phyloP scores from a whole-genome alignment of 2,797 vertebrate species.

The Neostethus bicornis region DNA sequence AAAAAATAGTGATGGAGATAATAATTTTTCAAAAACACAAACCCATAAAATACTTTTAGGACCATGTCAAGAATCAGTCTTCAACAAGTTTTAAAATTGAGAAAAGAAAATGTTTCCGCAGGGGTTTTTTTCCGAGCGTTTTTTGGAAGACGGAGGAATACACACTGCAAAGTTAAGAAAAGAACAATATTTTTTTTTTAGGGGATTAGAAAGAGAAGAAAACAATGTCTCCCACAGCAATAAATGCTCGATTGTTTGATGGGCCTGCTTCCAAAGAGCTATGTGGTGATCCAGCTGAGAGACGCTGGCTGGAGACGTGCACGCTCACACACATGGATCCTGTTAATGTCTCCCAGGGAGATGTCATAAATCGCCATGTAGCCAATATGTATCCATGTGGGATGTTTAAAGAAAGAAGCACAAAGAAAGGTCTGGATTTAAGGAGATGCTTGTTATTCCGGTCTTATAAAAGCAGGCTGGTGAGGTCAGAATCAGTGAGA shows the following conservation, averaged over 20 bases:
- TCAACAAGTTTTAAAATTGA: neutral
- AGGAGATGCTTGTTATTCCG: constrained; percentile 33
- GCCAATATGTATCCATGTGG: constrained; percentile 36
- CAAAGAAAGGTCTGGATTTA: constrained; percentile 29
- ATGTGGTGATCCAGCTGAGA: constrained; percentile 30
- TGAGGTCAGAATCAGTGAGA: constrained; percentile 1
- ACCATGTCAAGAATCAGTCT: neutral
- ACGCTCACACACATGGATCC: constrained; percentile 58
- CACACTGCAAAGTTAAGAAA: constrained; percentile 6
- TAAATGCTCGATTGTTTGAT: constrained; percentile 23
- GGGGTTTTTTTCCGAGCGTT: neutral
- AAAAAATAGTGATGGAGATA: neutral
- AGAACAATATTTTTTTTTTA: constrained; percentile 1
- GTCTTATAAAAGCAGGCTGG: constrained; percentile 21
- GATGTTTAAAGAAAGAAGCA: constrained; percentile 13
- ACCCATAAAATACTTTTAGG: constrained; percentile 26
- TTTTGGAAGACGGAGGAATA: constrained; percentile 2
- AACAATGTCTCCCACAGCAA: constrained; percentile 38
- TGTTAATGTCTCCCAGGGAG: constrained; percentile 49
- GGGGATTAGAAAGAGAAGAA: constrained; percentile 29
- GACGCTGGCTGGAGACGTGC: constrained; percentile 39
- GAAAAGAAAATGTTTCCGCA: constrained; percentile 1
- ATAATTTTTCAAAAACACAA: constrained; percentile 1
- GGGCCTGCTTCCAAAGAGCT: constrained; percentile 33
- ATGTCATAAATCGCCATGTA: constrained; percentile 49